A percentile compares a stretch with the other conserved stretches of the same genome.
Evolutionary conservation across 1,140 invertebrate genomes (phyloP).

Genomic region (Armadillidium nasatum): DNA sequence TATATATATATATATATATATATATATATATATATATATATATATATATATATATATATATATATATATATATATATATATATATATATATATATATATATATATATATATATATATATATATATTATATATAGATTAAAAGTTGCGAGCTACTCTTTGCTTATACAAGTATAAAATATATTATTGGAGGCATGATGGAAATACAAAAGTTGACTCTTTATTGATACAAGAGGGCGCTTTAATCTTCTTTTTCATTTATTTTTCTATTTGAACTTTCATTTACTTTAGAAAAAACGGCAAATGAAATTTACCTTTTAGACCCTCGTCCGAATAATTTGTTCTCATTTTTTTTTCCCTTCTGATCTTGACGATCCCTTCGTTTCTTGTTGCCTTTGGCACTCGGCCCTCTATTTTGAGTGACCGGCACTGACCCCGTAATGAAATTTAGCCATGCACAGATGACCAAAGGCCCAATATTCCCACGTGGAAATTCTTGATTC

Average conservation of each 20-base stretch:
- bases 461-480: not conserved
- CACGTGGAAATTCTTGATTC: not conserved
- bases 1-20: too few species aligned
- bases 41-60: too few species aligned
- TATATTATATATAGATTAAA: too few species aligned
- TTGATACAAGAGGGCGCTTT: not conserved
- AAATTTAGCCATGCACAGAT: slow-evolving; percentile 1
- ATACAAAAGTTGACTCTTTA: too few species aligned
- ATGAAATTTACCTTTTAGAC: slow-evolving; percentile 4
- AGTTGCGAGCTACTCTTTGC: too few species aligned
- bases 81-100: too few species aligned
- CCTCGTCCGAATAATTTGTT: not conserved
- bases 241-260: not conserved
- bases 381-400: not conserved
- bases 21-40: too few species aligned
- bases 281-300: slow-evolving; percentile 8
- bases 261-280: slow-evolving; percentile 5
- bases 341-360: not conserved
- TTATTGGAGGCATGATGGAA: too few species aligned
- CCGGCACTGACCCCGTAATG: not conserved
- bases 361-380: not conserved
- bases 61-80: too few species aligned
- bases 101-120: too few species aligned
- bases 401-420: not conserved
- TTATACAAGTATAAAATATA: too few species aligned